Base-by-base conservation (phyloP, 2,113 vertebrate species). In the Orthonyx spaldingii region DNA sequence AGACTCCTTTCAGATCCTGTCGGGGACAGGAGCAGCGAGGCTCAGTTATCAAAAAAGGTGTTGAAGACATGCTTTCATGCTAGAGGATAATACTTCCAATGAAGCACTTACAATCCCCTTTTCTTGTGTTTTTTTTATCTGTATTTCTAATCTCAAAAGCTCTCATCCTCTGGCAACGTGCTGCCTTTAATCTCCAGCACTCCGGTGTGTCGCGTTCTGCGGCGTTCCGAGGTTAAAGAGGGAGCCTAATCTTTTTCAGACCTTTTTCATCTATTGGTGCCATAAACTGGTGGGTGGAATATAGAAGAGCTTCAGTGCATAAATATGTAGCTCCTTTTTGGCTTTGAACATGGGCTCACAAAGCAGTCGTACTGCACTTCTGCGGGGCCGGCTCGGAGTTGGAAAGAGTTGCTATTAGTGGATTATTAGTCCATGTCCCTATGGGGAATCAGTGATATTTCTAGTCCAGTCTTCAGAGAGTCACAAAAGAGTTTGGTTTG, bases 241-340 rank as follows among this genome's bases (percentile, higher is more conserved):
- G 80, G 57, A 96, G 66, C 69, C 59, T 91, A 26, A 44, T 95
- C 92, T 91, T 92, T 93, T 56, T 44, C 86, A 96, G 94, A 21
- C 92, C 92, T 88, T 95, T 92, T 95, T 93, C 78, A 94, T 97
- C 93, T 94, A 10, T 77, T 84, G 93, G 53, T 94, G 89, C 95
- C 57, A 7, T 95, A 97, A 96, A 93, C 76, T 94, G 90, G 88
- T 96, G 94, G 96, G 96, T 89, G 94, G 96, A 95, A 90, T 93
- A 89, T 23, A 92, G 94, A 94, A 72, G 90, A 91, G 81, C 59
- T 91, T 69, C 84, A 7, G 59, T 70, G 78, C 90, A 50, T 75
- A 61, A 93, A 94, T 81, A 39, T 33, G 55, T 63, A 57, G 85
- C 52, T 96, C 76, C 71, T 53, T 90, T 96, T 66, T 59, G 41